A percentile compares a stretch with the other conserved stretches of the same genome.
These are phyloP conservation scores for Anadara kagoshimensis DNA, from an alignment of 1,140 invertebrate species.

Conservation along the genomic window DNA sequence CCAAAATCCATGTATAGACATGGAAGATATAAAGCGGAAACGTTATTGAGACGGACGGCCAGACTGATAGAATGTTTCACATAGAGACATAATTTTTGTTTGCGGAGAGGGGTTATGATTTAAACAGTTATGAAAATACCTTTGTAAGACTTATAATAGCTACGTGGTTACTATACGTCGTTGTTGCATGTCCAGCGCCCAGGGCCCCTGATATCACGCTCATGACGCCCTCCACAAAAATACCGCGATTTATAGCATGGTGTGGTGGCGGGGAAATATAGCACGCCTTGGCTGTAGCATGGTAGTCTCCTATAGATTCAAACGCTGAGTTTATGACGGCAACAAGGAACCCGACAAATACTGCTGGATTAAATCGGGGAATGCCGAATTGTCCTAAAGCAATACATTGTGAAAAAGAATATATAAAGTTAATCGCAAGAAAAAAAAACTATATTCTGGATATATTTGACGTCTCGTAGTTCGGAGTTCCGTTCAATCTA, in stretches of 20 bases:
- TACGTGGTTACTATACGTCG: constrained; percentile 89
- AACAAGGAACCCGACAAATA: constrained; percentile 55
- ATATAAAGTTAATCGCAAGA: too few species aligned
- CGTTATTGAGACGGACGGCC: too few species aligned
- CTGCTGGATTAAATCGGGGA: constrained; percentile 48
- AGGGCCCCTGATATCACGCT: constrained; percentile 86
- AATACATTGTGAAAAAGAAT: too few species aligned
- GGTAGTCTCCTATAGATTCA: constrained; percentile 71
- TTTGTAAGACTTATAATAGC: constrained; percentile 85
- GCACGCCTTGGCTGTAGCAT: constrained; percentile 48
- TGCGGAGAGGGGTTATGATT: too few species aligned
- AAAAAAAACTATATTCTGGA: too few species aligned
- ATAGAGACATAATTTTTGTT: too few species aligned
- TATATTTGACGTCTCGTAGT: too few species aligned
- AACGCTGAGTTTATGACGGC: constrained; percentile 60
- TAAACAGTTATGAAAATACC: constrained; percentile 52
- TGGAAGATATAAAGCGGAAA: too few species aligned
- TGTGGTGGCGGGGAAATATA: constrained; percentile 55
- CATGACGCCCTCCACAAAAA: constrained; percentile 88
- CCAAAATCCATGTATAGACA: too few species aligned
- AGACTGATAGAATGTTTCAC: too few species aligned
- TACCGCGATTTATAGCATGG: constrained; percentile 70
- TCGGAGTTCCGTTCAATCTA: too few species aligned
- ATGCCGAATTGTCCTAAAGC: constrained; percentile 58
- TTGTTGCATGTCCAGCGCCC: constrained; percentile 88